These are phyloP conservation scores for Esox niger DNA, from an alignment of 2,113 vertebrate genomes.

Conservation along the genomic window DNA sequence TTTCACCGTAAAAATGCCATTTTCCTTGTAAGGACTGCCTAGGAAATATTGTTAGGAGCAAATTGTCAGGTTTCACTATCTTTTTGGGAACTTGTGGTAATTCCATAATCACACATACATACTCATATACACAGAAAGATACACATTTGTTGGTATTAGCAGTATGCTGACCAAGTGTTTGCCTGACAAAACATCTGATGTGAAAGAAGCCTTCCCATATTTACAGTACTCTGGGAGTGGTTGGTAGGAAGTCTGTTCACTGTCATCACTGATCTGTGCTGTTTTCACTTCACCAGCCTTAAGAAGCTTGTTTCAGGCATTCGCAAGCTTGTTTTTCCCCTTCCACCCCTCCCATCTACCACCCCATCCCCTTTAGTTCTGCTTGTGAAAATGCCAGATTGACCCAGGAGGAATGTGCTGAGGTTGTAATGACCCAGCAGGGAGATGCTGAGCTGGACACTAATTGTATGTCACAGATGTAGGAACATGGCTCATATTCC, in stretches of 20 bases:
- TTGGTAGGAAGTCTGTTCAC: background rate
- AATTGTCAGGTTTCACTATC: no score
- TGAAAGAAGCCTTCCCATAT: background rate
- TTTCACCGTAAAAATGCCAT: no score
- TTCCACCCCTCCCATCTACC: background rate
- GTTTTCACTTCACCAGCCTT: background rate
- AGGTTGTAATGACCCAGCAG: background rate
- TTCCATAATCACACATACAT: background rate
- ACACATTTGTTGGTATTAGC: no score
- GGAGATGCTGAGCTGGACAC: no score
- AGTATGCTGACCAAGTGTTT: no score
- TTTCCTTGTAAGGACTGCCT: no score
- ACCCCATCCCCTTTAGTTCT: constrained; percentile 14
- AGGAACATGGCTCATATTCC: no score
- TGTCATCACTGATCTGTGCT: background rate
- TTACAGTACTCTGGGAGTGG: background rate
- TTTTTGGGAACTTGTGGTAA: no score
- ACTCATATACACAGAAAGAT: no score
- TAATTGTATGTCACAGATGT: no score
- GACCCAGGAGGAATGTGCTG: background rate
- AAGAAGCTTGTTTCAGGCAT: no score
- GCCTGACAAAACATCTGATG: background rate
- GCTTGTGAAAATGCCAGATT: constrained; percentile 7
- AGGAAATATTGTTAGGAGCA: no score
- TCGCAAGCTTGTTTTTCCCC: background rate